These are phyloP conservation scores for Neolamprologus hecqui DNA, from an alignment of 2,113 vertebrate species.

Conservation along the genomic window DNA sequence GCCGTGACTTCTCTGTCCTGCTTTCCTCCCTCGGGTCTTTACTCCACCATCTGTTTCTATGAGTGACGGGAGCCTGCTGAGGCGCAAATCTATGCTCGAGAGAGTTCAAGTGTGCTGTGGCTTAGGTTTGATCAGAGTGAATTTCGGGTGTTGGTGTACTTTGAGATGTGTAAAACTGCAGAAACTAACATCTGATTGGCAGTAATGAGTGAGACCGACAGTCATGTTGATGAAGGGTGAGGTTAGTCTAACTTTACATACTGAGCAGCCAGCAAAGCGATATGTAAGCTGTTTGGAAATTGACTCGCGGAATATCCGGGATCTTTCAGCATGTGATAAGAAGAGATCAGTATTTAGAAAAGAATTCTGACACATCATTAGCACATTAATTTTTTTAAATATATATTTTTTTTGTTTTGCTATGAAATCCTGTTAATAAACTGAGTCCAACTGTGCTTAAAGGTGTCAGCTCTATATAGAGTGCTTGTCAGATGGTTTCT, in stretches of 20 bases:
- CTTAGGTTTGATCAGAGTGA: conserved; percentile 8
- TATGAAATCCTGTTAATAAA: neutral
- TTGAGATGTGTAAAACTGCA: conserved; percentile 5
- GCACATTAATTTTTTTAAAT: rapidly evolving
- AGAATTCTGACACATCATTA: neutral
- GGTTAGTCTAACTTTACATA: neutral
- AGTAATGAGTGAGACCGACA: neutral
- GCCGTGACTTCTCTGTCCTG: conserved; percentile 15
- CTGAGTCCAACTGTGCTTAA: neutral
- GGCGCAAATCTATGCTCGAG: conserved; percentile 13
- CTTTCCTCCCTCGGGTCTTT: conserved; percentile 10
- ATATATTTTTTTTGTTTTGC: neutral
- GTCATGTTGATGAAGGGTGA: conserved; percentile 6
- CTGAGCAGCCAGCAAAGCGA: neutral
- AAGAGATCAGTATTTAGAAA: neutral
- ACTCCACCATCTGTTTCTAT: conserved; percentile 33
- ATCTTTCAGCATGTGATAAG: neutral
- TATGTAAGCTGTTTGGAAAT: neutral
- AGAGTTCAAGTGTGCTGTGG: neutral
- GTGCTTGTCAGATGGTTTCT: neutral
- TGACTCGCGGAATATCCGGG: neutral
- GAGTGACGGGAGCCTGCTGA: conserved; percentile 19
- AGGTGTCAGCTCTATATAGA: neutral
- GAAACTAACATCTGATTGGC: conserved; percentile 26
- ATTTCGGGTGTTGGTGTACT: conserved; percentile 2